phyloP scores from a whole-genome alignment of 2,888 invertebrate genomes.

The Eustalomyia histrio region DNA sequence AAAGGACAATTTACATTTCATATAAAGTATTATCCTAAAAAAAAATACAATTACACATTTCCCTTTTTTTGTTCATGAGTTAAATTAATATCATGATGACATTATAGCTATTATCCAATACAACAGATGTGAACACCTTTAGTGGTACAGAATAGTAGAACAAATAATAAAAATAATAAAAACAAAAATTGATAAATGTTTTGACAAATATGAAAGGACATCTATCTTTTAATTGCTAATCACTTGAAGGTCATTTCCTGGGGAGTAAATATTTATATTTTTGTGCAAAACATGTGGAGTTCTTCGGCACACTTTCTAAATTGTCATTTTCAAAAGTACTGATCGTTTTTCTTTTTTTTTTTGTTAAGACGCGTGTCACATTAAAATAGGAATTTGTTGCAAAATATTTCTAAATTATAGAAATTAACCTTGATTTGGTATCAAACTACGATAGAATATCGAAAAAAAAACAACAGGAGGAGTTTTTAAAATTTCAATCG shows the following conservation, averaged over 20 bases:
- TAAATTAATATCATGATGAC: constrained; percentile 59
- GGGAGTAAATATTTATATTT: constrained; percentile 20
- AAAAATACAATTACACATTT: background rate
- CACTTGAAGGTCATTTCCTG: constrained; percentile 56
- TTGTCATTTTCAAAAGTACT: constrained; percentile 35
- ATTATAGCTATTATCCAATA: constrained; percentile 43
- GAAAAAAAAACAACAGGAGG: constrained; percentile 42
- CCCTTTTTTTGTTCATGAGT: constrained; percentile 21
- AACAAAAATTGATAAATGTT: constrained; percentile 34
- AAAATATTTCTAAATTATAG: constrained; percentile 26
- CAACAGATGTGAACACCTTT: constrained; percentile 61
- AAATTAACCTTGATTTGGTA: constrained; percentile 52
- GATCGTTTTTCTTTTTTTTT: constrained; percentile 4
- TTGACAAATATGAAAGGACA: constrained; percentile 42
- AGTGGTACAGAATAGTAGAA: constrained; percentile 37
- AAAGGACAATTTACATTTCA: constrained; percentile 9
- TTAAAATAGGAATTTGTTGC: constrained; percentile 18
- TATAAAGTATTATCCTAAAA: background rate
- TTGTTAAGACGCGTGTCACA: constrained; percentile 36
- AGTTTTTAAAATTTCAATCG: background rate
- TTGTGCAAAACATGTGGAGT: constrained; percentile 31
- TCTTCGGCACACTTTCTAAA: constrained; percentile 53
- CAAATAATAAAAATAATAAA: background rate
- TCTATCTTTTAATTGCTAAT: constrained; percentile 56
- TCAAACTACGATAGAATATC: constrained; percentile 18